Evolutionary conservation across 2,888 invertebrate species (phyloP).

Genomic region (Dromius quadrimaculatus): DNA sequence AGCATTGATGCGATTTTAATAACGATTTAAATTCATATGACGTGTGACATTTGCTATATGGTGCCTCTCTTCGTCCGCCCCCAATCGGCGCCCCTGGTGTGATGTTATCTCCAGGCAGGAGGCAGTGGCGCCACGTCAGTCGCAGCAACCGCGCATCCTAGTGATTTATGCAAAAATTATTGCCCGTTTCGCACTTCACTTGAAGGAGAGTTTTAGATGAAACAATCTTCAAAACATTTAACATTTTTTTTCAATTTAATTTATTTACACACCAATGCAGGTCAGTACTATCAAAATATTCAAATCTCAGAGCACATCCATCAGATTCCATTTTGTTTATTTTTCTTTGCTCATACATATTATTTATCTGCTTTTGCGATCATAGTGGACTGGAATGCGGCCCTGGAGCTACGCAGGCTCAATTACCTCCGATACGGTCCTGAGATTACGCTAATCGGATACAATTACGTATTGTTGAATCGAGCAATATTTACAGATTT

Average conservation of each 20-base stretch:
- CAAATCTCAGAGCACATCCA: slow-evolving; percentile 12
- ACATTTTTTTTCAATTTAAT: no score
- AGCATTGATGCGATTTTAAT: slow-evolving; percentile 34
- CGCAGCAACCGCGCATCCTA: no score
- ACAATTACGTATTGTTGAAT: slow-evolving; percentile 46
- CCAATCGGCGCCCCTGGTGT: background rate
- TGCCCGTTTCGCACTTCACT: background rate
- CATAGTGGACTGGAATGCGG: slow-evolving; percentile 4
- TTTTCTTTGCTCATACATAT: background rate
- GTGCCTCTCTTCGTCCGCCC: slow-evolving; percentile 14
- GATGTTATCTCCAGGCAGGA: slow-evolving; percentile 29
- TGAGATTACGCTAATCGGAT: slow-evolving; percentile 52
- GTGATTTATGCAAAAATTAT: slow-evolving; percentile 13
- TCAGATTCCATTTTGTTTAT: slow-evolving; percentile 16
- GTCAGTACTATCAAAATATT: slow-evolving; percentile 40
- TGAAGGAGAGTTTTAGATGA: no score
- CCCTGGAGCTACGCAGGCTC: slow-evolving; percentile 28
- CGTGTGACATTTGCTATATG: slow-evolving; percentile 21
- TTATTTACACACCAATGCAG: slow-evolving; percentile 36
- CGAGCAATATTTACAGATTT: no score
- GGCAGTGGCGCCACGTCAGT: slow-evolving; percentile 28
- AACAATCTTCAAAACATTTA: no score
- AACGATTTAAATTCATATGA: slow-evolving; percentile 24
- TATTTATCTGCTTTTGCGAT: background rate
- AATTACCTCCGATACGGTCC: slow-evolving; percentile 46